These are phyloP conservation scores for Cyclophora punctaria DNA, from an alignment of 2,888 invertebrate genomes.

Conservation along the genomic window DNA sequence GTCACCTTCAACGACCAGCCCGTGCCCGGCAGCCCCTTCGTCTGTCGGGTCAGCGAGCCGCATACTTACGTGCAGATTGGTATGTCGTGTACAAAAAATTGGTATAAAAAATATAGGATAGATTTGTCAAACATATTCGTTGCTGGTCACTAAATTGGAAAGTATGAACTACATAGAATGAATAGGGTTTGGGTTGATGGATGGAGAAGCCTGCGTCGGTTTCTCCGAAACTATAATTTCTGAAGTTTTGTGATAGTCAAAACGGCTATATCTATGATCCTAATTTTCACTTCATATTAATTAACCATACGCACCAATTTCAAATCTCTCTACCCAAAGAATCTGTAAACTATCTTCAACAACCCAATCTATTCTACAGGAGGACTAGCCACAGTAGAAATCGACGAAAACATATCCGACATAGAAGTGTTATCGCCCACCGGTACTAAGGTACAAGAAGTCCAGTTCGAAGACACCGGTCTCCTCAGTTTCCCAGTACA, in stretches of 20 bases:
- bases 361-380: constrained; percentile 31
- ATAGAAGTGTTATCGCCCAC: constrained; percentile 80
- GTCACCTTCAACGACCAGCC: constrained; percentile 96
- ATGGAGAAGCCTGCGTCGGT: too few species aligned
- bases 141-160: too few species aligned
- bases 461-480: constrained; percentile 72
- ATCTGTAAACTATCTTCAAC: neutral
- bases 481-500: constrained; percentile 85
- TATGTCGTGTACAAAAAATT: constrained; percentile 23
- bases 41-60: constrained; percentile 83
- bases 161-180: too few species aligned
- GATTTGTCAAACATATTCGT: too few species aligned
- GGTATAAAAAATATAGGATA: too few species aligned
- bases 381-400: constrained; percentile 76
- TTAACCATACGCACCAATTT: too few species aligned
- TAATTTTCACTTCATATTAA: neutral
- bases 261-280: too few species aligned
- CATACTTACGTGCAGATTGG: constrained; percentile 84
- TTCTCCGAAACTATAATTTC: too few species aligned
- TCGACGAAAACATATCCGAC: constrained; percentile 76
- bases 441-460: constrained; percentile 77
- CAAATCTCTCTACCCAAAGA: neutral
- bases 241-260: too few species aligned
- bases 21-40: constrained; percentile 93
- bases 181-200: too few species aligned